Base-by-base conservation (phyloP, 2,888 invertebrate species). In the Tricholauxania praeusta region DNA sequence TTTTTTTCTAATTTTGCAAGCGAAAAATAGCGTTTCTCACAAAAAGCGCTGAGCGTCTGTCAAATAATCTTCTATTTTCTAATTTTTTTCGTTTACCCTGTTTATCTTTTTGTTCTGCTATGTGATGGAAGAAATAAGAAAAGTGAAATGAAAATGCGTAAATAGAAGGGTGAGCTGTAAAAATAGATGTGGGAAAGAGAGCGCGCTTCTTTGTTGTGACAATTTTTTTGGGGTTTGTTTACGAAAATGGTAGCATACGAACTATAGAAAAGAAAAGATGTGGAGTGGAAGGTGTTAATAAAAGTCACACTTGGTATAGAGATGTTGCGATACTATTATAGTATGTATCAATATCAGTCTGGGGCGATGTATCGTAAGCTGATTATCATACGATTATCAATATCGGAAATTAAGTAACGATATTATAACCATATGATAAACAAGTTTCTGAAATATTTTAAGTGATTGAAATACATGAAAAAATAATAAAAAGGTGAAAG, bases 41-140 rank as follows among this genome's bases (percentile, higher is more conserved):
- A 8, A 39, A 15, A 32, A 19, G 28, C 48, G 64, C 28, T 7
- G 49, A 47, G 22, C 68, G 57, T 57, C 15, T 49, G 60, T 59
- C 68, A 68, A 68, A 68, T 39, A 64, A 15, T 60, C 69, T 22
- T 69, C 69, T 69, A 69, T 51, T 69, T 60, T 28, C 28, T 28
- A 3, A 32, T 62, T 62, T 64, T 22, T 10, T 51, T 51, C 39
- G 39, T 39, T 64, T 28, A 19, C 48, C 64, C 12, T 64, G 47
- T 64, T 22, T 69, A 60, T 22, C 59, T 60, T 49, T 69, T 59
- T 59, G 57, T 67, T 32, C 14, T 39, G 15, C n/a, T 59, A 19
- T 59, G 59, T 12, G 28, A 28, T 15, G 22, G 28, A 60, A 28
- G 12, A 22, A 64, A 62, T n/a, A 60, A 69, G 59, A 68, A 69